These are phyloP conservation scores for Collichthys lucidus DNA, from an alignment of 2,113 vertebrate genomes.

Conservation along the genomic window DNA sequence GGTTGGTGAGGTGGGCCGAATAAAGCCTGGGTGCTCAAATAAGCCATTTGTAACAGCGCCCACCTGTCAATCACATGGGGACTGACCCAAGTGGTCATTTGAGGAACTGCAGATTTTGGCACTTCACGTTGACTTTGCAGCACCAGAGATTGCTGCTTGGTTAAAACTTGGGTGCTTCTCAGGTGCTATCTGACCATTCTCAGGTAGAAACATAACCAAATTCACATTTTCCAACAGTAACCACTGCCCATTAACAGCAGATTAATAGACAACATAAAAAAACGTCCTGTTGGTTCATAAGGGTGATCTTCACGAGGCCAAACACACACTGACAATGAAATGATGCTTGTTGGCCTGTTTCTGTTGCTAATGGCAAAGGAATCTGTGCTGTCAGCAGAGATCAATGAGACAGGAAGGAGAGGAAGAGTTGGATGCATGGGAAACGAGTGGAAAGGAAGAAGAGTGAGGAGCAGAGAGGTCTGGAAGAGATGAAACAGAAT, in stretches of 20 bases:
- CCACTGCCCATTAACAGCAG: background rate
- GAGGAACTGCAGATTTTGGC: too few relatives aligned
- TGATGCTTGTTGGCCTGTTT: conserved; percentile 18
- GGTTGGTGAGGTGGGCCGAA: too few relatives aligned
- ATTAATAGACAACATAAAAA: background rate
- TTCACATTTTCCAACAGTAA: background rate
- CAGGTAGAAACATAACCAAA: background rate
- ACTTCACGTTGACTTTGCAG: too few relatives aligned
- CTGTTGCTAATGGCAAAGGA: conserved; percentile 32
- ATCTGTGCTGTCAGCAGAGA: conserved; percentile 36
- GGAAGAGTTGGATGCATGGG: background rate
- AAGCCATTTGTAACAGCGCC: too few relatives aligned
- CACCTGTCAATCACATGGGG: too few relatives aligned
- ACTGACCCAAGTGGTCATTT: too few relatives aligned
- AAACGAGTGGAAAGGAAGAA: background rate
- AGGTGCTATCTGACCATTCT: background rate
- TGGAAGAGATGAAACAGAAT: conserved; percentile 13
- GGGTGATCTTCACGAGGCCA: background rate
- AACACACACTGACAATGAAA: conserved; percentile 30
- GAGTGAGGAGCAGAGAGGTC: background rate
- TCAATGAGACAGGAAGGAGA: conserved; percentile 39
- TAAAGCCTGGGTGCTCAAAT: too few relatives aligned
- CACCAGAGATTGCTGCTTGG: too few relatives aligned
- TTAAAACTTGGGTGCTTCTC: too few relatives aligned
- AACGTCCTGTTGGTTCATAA: background rate